Conservation (phyloP, 2,113 vertebrate species). For the Carlito syrichta region DNA sequence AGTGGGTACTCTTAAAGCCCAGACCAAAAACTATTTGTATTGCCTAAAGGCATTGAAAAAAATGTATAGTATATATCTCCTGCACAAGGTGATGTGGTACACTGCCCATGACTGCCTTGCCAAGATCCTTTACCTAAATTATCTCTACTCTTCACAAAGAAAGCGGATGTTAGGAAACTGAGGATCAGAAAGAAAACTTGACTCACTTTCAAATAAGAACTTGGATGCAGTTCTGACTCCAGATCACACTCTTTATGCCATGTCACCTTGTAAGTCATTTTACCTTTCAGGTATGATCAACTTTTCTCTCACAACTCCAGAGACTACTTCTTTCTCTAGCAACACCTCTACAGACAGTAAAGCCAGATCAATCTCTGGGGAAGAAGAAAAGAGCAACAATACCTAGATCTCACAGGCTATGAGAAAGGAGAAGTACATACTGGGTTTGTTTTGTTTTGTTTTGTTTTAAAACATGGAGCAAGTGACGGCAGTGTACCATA, state of each 20-base stretch:
- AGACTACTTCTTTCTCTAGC: background rate
- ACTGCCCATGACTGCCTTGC: background rate
- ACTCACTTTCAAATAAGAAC: background rate
- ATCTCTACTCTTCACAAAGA: background rate
- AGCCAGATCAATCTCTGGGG: background rate
- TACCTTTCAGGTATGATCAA: background rate
- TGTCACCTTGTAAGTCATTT: background rate
- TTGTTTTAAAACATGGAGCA: slow-evolving; percentile 3
- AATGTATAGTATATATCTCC: no score
- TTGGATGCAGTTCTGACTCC: background rate
- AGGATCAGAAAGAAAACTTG: background rate
- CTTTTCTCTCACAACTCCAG: background rate
- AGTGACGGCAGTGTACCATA: background rate
- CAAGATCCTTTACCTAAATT: background rate
- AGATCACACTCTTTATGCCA: background rate
- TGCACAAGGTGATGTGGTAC: background rate
- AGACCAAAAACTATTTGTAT: no score
- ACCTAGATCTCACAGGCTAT: background rate
- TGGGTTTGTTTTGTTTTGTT: no score
- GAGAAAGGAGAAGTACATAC: background rate
- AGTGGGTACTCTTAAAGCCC: no score
- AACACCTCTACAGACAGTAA: background rate
- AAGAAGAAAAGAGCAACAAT: background rate
- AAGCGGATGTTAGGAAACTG: background rate
- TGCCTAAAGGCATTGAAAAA: no score